phyloP scores from a whole-genome alignment of 2,888 invertebrate genomes.

The Thyatira batis region DNA sequence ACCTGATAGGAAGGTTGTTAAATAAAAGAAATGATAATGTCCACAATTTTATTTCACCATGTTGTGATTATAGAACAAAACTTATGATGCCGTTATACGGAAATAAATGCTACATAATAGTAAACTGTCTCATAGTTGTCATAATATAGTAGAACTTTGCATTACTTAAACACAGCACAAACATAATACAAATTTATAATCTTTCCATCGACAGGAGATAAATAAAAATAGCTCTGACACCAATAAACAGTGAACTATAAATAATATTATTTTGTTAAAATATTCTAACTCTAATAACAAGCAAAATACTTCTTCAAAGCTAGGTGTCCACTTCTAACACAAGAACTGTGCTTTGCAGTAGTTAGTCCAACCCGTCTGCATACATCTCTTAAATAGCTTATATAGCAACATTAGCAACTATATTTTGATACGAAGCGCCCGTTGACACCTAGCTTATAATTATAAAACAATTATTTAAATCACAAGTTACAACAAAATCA shows the following conservation, averaged over 20 bases:
- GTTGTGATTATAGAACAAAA: conserved; percentile 18
- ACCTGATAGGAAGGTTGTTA: too few species aligned
- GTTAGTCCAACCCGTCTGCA: too few species aligned
- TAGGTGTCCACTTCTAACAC: not conserved
- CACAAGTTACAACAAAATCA: not conserved
- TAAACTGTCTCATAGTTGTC: not conserved
- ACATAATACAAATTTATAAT: not conserved
- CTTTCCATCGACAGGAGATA: too few species aligned
- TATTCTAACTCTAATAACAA: not conserved
- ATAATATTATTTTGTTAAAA: not conserved
- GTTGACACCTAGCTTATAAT: not conserved
- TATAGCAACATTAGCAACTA: too few species aligned
- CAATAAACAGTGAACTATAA: not conserved
- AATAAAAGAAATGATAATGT: not conserved
- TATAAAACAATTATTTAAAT: not conserved
- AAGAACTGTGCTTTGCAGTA: too few species aligned
- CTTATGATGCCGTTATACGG: conserved; percentile 25
- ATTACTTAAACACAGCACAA: not conserved
- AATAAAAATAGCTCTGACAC: not conserved
- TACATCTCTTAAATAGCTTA: too few species aligned
- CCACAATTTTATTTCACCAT: conserved; percentile 30
- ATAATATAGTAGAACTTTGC: not conserved
- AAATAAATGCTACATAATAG: conserved; percentile 13
- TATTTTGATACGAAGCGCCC: not conserved
- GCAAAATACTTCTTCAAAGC: not conserved